Conservation (phyloP, 2,888 invertebrate genomes). For the Caenorhabditis wallacei region DNA sequence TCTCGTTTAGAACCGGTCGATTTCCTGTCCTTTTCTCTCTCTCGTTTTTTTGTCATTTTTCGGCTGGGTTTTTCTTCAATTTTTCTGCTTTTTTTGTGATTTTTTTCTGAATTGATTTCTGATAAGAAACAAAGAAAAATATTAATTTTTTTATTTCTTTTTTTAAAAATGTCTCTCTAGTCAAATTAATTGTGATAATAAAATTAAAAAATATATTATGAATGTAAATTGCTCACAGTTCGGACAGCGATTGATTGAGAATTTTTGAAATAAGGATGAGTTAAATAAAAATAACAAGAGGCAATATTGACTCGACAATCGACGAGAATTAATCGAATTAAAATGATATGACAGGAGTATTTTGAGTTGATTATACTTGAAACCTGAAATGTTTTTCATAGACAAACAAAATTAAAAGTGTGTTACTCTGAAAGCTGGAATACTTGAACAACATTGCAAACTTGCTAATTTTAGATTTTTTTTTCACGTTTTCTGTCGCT, state of each 20-base stretch:
- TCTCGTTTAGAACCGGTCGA: slow-evolving; percentile 55
- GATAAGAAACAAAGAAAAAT: neutral
- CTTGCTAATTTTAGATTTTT: too few species aligned
- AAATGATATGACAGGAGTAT: slow-evolving; percentile 18
- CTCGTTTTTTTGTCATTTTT: slow-evolving; percentile 24
- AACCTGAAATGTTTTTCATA: slow-evolving; percentile 16
- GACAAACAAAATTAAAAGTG: too few species aligned
- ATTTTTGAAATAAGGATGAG: slow-evolving; percentile 37
- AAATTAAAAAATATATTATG: neutral
- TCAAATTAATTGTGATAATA: neutral
- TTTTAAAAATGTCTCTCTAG: neutral
- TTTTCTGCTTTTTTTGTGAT: slow-evolving; percentile 39
- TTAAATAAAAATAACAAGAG: slow-evolving; percentile 34
- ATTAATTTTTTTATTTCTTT: neutral
- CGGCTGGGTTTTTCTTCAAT: slow-evolving; percentile 43
- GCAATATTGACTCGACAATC: slow-evolving; percentile 33
- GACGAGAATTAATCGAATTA: slow-evolving; percentile 21
- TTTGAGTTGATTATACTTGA: neutral
- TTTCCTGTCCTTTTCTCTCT: slow-evolving; percentile 11
- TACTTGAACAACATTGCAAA: too few species aligned
- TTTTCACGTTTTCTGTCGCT: too few species aligned
- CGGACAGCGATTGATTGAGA: neutral
- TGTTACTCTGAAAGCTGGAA: too few species aligned
- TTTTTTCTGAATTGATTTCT: slow-evolving; percentile 20
- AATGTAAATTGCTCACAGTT: neutral